Percentiles rank a stretch among this genome's conserved stretches.
phyloP scores from a whole-genome alignment of 2,797 vertebrate genomes.

The Aplochiton taeniatus region DNA sequence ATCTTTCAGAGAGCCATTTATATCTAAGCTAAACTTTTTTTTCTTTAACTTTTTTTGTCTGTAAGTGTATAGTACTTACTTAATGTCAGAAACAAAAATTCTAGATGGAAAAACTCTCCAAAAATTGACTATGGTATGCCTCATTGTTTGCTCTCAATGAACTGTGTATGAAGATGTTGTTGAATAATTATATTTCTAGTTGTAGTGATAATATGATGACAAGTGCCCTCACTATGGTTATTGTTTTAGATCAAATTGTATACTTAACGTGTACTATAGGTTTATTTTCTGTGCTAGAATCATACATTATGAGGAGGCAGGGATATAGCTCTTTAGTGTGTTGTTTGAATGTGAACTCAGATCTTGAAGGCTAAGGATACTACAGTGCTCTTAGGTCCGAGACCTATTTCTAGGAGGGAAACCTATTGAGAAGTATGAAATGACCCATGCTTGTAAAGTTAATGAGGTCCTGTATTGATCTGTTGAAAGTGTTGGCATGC shows the following conservation, averaged over 20 bases:
- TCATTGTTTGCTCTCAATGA: constrained; percentile 71
- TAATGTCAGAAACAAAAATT: constrained; percentile 53
- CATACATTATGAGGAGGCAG: constrained; percentile 62
- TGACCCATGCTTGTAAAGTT: constrained; percentile 32
- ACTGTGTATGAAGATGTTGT: constrained; percentile 69
- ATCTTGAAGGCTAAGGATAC: constrained; percentile 47
- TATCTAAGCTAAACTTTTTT: constrained; percentile 50
- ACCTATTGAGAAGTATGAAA: neutral
- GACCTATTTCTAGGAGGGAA: constrained; percentile 24
- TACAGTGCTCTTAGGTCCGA: constrained; percentile 37
- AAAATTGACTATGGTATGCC: constrained; percentile 69
- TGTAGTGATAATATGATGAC: constrained; percentile 75
- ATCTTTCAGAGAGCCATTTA: constrained; percentile 55
- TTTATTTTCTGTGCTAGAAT: constrained; percentile 68
- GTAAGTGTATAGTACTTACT: constrained; percentile 34
- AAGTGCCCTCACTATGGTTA: constrained; percentile 77
- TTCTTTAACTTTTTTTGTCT: constrained; percentile 34
- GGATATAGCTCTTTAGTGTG: constrained; percentile 52
- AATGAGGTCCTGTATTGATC: constrained; percentile 45
- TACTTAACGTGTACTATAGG: constrained; percentile 66
- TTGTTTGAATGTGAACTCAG: constrained; percentile 72
- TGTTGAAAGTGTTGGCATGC: constrained; percentile 42
- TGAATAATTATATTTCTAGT: constrained; percentile 73
- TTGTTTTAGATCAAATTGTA: constrained; percentile 70
- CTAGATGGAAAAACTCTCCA: constrained; percentile 52